Evolutionary conservation across 1,140 invertebrate species (phyloP), one percentile per base, ranked within the genome.

Genomic region (Aporrectodea caliginosa): DNA sequence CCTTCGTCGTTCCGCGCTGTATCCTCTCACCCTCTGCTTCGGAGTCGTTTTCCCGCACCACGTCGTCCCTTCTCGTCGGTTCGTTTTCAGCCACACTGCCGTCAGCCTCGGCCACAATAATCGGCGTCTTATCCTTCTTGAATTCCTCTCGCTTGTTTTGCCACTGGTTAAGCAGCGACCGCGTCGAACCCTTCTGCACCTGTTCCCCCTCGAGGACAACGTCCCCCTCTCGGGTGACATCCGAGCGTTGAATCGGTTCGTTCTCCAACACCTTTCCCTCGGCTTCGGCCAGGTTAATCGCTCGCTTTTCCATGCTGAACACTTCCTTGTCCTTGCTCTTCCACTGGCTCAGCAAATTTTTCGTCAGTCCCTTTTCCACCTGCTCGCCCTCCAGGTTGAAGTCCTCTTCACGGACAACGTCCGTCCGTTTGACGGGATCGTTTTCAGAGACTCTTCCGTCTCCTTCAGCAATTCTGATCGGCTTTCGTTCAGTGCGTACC

Each of bases 61-160:
- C 78, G 22, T 71, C 78, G 0, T 79, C 78, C 32, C 72, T 27
- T 33, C 34, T 27, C 22, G 30, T 35, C 12, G 80, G 80, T 43
- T 78, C 72, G 77, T 78, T 81, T 35, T 81, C 80, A 22, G 43
- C 75, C 1, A 76, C 43, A 29, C 16, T 43, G 29, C 75, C 75
- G 14, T 76, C 75, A n/a, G 33, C 33, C 32, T 76, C 35, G 29
- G 35, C 33, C 29, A 76, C 43, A 27, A 43, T 35, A 32, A 76
- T 43, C 12, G 75, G 75, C 14, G 75, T 72, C 27, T 29, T 72
- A 27, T 72, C 70, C 31, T 32, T 29, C 33, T 58, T 76, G 75
- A n/a, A 58, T 35, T 76, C 33, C 22, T 14, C 27, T 76, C 16
- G 30, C 32, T 35, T 76, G 30, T 76, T 32, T 58, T 76, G 35